phyloP scores from a whole-genome alignment of 2,888 invertebrate genomes.

The Pseudolycoriella hygida region DNA sequence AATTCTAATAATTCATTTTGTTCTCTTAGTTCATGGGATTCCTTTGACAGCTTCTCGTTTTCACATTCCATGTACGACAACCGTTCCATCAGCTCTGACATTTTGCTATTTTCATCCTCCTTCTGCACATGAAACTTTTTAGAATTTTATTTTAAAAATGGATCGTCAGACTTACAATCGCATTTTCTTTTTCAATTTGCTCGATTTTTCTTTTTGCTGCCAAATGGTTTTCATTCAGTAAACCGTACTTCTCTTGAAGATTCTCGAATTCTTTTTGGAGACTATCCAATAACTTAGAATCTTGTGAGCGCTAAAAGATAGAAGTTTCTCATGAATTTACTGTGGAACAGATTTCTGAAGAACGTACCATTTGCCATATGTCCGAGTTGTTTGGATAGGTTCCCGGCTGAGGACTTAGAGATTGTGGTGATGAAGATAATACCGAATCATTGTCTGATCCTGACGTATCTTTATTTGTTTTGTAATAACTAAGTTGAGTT shows the following conservation, averaged over 20 bases:
- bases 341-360: neutral
- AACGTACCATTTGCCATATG: constrained; percentile 28
- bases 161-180: too few species aligned
- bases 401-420: constrained; percentile 47
- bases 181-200: too few species aligned
- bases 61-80: constrained; percentile 31
- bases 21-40: constrained; percentile 55
- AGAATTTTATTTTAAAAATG: too few species aligned
- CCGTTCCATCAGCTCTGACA: constrained; percentile 15
- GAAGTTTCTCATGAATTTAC: too few species aligned
- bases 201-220: too few species aligned
- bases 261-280: too few species aligned
- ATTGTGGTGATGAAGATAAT: constrained; percentile 48
- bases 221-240: too few species aligned
- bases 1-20: constrained; percentile 68
- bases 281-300: too few species aligned
- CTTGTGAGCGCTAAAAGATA: too few species aligned
- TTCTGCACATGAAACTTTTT: too few species aligned
- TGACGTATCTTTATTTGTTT: constrained; percentile 21
- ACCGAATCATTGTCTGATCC: constrained; percentile 42
- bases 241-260: too few species aligned
- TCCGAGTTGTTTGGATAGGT: constrained; percentile 23
- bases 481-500: too few species aligned
- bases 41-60: constrained; percentile 41
- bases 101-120: constrained; percentile 2